Base-by-base conservation (phyloP, 2,888 invertebrate genomes). In the Erebia epiphron region DNA sequence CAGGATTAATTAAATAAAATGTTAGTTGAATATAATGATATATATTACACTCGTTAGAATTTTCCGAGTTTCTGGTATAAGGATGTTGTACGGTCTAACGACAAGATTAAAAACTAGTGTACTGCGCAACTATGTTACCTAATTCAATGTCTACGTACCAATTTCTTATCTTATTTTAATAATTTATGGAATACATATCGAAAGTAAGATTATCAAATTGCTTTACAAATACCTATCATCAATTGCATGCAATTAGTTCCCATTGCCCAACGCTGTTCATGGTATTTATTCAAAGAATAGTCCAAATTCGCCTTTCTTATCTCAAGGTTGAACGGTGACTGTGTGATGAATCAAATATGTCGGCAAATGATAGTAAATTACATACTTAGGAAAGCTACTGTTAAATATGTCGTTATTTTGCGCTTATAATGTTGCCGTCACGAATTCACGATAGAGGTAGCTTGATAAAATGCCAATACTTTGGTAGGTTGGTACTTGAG, bases 301-400 rank as follows among this genome's bases (percentile, higher is more conserved):
- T 73, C 70, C 73, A 67, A 68, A 73, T 69, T 70, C 56, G 66
- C 75, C 76, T 76, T 77, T 77, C 76, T 62, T 69, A 75, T 74
- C 69, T 68, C 77, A 78, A 77, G 78, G 78, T 73, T 77, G 69
- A 67, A 60, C 70, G 64, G 70, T 57, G 73, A 70, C 70, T 72
- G 67, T 75, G 71, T 57, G 73, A 71, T 75, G 73, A 75, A 75
- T 71, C 71, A 74, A 71, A 72, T 67, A 43, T 41, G 68, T 56
- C 49, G 58, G 35, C 62, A 67, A 62, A 70, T 52, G 72, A 74
- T 73, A 68, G 70, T 68, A 75, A 73, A 73, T 71, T 73, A 70
- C 69, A 74, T 71, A n/a, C n/a, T n/a, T n/a, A 60, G 68, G 67
- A 65, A 73, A 65, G 69, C 65, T 21, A 62, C 66, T 67, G 71